Percentiles rank a stretch among this genome's conserved stretches.
Conservation (phyloP, 1,140 invertebrate genomes). For the Rhynchophorus ferrugineus region DNA sequence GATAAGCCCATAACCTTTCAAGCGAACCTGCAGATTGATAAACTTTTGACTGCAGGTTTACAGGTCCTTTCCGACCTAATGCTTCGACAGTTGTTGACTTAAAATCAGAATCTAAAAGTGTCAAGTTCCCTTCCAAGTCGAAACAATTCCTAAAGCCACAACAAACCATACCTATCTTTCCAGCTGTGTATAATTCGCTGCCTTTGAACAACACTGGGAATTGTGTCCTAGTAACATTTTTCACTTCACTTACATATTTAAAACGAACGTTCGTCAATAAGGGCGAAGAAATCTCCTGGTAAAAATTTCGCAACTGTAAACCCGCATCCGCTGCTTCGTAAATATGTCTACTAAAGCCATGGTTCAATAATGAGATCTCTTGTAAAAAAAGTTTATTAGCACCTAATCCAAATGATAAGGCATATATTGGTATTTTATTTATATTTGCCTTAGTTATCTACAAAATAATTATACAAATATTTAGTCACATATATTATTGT, state of each 20-base stretch:
- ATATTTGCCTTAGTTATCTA: conserved; percentile 29
- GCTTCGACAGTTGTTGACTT: conserved; percentile 10
- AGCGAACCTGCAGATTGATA: conserved; percentile 36
- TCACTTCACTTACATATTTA: conserved; percentile 51
- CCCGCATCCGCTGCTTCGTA: conserved; percentile 65
- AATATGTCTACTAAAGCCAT: conserved; percentile 64
- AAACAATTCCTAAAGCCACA: too few relatives aligned
- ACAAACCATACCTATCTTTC: conserved; percentile 32
- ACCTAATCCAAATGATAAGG: conserved; percentile 63
- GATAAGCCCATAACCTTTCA: conserved; percentile 62
- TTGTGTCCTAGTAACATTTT: conserved; percentile 44
- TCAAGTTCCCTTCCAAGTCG: too few relatives aligned
- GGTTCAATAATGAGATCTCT: conserved; percentile 56
- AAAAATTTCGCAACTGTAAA: conserved; percentile 63
- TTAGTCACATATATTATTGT: too few relatives aligned
- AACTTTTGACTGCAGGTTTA: conserved; percentile 21
- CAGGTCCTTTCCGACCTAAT: conserved; percentile 23
- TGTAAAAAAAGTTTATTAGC: conserved; percentile 60
- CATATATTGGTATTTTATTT: conserved; percentile 48
- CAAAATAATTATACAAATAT: neutral
- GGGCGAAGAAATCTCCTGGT: conserved; percentile 62
- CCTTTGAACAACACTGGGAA: conserved; percentile 53
- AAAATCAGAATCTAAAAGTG: conserved; percentile 5
- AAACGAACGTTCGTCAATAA: conserved; percentile 61
- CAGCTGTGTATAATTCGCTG: conserved; percentile 52